phyloP scores from a whole-genome alignment of 2,113 vertebrate genomes.

The Saguinus imperator region DNA sequence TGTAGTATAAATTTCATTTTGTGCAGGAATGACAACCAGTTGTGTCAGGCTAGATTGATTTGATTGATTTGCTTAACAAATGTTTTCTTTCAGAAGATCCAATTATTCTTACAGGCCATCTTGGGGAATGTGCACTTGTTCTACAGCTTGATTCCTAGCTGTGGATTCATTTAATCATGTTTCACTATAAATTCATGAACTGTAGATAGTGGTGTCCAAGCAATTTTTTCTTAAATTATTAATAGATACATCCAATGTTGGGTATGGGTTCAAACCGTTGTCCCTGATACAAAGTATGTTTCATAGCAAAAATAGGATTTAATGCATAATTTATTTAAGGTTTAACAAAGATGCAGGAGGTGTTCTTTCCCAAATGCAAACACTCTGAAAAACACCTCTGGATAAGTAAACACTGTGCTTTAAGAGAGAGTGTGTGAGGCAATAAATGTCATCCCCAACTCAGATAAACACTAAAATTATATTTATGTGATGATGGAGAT shows the following conservation, averaged over 20 bases:
- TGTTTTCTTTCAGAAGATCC: constrained; percentile 78
- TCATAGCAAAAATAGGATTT: constrained; percentile 55
- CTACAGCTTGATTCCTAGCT: constrained; percentile 60
- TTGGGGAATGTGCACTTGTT: constrained; percentile 33
- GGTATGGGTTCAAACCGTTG: constrained; percentile 70
- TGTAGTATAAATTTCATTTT: constrained; percentile 75
- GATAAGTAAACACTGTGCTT: constrained; percentile 52
- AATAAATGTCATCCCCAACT: constrained; percentile 73
- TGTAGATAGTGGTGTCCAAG: constrained; percentile 42
- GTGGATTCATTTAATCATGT: constrained; percentile 73
- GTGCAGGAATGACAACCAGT: constrained; percentile 62
- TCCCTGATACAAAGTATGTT: constrained; percentile 57
- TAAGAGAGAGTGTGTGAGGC: constrained; percentile 56
- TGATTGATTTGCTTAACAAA: constrained; percentile 79
- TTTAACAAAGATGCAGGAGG: constrained; percentile 55
- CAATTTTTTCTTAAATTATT: constrained; percentile 73
- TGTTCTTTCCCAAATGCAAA: constrained; percentile 62
- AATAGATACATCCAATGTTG: constrained; percentile 60
- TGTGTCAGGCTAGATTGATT: constrained; percentile 72
- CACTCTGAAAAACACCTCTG: constrained; percentile 41
- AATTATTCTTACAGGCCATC: constrained; percentile 76
- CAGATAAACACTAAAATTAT: constrained; percentile 73
- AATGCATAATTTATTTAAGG: constrained; percentile 76
- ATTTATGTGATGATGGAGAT: constrained; percentile 79
- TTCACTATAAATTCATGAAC: constrained; percentile 75